Base-by-base conservation (phyloP, 2,113 vertebrate species). In the Pao palembangensis region DNA sequence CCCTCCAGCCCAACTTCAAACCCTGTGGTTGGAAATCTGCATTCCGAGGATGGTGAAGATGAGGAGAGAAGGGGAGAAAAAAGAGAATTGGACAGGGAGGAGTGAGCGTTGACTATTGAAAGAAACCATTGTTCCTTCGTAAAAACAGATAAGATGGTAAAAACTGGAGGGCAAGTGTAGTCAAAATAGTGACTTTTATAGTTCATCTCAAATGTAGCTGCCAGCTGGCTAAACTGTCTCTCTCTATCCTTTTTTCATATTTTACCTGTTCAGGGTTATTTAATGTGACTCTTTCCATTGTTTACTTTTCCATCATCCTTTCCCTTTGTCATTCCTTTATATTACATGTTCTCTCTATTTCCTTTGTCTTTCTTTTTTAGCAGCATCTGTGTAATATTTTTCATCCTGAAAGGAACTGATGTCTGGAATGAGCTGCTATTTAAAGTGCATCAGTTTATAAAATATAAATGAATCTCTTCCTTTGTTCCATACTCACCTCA, bases 11-110 rank as follows among this genome's bases (percentile, higher is more conserved):
- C 63, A 57, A 83, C 85, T 83, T 78, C 73, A 83, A 85, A 86
- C 76, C 73, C 78, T 85, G 88, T 68, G 87, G 90, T 90, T 50
- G 86, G 88, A 91, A 90, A 88, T 82, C 61, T 78, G 73, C 77
- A 86, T 88, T 84, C 88, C 84, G 51, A 63, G 68, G 76, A 82
- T 65, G 69, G 69, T 67, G 73, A 81, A 66, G 75, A 79, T 8
- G 62, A 74, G 57, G 51, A 43, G 58, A 55, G 72, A 58, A 67
- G 42, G 47, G 70, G 46, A 47, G 70, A 62, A 43, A 53, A 47
- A 5, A 57, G 63, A 38, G 61, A 70, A 58, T 58, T 53, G 65
- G 81, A 71, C 34, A 12, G 61, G 58, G 61, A 64, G 73, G 57
- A 15, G 43, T 44, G 64, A 63, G 71, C 66, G 62, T 38, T 47